Conservation (phyloP, 2,797 vertebrate species). For the Balearica regulorum region DNA sequence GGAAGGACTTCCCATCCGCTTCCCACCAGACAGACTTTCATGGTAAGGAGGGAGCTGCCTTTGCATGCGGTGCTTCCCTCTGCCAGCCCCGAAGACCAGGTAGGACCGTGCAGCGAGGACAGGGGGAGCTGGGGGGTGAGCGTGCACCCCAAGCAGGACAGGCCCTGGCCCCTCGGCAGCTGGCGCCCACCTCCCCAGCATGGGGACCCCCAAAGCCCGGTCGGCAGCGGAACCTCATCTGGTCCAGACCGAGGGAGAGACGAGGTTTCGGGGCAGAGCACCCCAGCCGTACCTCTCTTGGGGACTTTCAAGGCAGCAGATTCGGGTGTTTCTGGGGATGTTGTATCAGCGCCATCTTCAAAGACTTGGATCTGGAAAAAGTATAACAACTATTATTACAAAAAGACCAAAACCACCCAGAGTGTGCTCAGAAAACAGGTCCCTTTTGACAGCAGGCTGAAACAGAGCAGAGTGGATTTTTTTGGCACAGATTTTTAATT, state of each 20-base stretch:
- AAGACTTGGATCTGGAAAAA: conserved; percentile 89
- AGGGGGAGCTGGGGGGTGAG: accelerated
- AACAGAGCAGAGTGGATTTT: background rate
- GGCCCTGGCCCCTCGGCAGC: background rate
- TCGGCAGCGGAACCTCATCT: accelerated
- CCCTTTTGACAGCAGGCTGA: background rate
- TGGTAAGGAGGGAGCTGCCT: background rate
- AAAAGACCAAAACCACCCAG: background rate
- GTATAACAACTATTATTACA: background rate
- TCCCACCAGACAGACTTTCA: background rate
- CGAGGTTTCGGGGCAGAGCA: accelerated
- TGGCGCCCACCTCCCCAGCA: accelerated
- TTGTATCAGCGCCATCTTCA: conserved; percentile 92
- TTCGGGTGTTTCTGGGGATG: conserved; percentile 93
- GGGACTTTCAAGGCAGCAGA: conserved; percentile 83
- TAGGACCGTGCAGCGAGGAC: accelerated
- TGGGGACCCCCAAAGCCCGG: accelerated
- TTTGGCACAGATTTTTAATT: background rate
- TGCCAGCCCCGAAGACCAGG: accelerated
- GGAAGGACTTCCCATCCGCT: background rate
- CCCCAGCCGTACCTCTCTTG: conserved; percentile 81
- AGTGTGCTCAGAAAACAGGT: background rate
- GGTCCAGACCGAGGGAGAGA: background rate
- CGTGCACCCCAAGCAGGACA: accelerated
- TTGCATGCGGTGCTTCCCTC: background rate